Base-by-base conservation (phyloP, 2,888 invertebrate species). In the Tenodera sinensis region DNA sequence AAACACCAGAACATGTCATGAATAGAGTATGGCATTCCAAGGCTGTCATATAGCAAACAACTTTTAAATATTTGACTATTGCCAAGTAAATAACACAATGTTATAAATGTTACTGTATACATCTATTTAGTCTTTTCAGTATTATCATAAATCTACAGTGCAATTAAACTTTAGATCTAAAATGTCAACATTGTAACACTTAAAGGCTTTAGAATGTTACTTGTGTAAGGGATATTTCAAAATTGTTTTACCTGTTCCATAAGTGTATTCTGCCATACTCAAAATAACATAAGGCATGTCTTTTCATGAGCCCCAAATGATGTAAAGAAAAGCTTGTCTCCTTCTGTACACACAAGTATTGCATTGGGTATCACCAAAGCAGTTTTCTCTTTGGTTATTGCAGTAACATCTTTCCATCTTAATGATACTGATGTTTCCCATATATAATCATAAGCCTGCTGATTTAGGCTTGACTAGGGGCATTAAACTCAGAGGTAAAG, bases 311-410 rank as follows among this genome's bases (percentile, higher is more conserved):
- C 96, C 3, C 97, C 97, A 94, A 99, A 98, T 83, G 99, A 98
- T 34, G 99, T 97, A 92, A 99, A 97, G 94, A 99, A 99, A 94
- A 97, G 96, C 93, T 98, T 98, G 92, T 98, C 98, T 85, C 94
- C 94, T 90, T 96, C 96, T 86, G 97, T 97, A 92, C 96, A 96
- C 91, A 98, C 96, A 91, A 98, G 96, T 92, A 99, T 97, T 89
- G 99, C 99, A 94, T 99, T 99, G 89, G 99, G 99, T 93, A 99
- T 99, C 90, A 99, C 98, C 93, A 97, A 95, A 27, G 97, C 97
- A 0, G 98, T 98, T 94, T 98, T 98, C 93, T 98, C 98, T 94
- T 99, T 99, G 83, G 98, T 98, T 93, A 99, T 97, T 87, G 97
- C 96, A 9, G 97, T 97, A 90, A 99, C 97, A 92, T 99, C 98